A percentile compares a stretch with the other conserved stretches of the same genome.
phyloP scores from a whole-genome alignment of 2,888 invertebrate species.

The Trissonchulus sp. region DNA sequence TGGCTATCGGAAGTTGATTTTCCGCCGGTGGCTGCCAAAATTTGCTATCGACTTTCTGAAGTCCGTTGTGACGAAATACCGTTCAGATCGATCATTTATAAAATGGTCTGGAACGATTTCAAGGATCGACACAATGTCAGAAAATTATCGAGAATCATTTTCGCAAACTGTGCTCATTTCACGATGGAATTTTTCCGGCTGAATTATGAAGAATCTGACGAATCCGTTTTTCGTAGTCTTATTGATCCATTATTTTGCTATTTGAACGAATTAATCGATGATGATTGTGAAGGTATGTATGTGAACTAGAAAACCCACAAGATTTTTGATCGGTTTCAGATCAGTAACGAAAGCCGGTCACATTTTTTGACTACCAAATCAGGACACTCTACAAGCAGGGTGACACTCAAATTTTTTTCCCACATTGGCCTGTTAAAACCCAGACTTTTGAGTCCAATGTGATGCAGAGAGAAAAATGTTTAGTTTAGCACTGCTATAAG shows the following conservation, averaged over 20 bases:
- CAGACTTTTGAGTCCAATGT: no score
- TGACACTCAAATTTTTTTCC: no score
- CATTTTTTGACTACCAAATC: no score
- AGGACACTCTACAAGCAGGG: no score
- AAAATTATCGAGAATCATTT: constrained; percentile 19
- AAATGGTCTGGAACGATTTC: constrained; percentile 26
- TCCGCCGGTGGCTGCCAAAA: constrained; percentile 28
- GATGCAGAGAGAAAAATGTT: no score
- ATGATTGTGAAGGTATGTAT: constrained; percentile 22
- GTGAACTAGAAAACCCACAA: no score
- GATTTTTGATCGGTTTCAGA: no score
- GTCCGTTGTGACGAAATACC: not conserved
- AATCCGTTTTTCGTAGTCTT: constrained; percentile 6
- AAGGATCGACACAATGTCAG: constrained; percentile 24
- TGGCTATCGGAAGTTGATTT: constrained; percentile 28
- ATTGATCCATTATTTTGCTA: constrained; percentile 25
- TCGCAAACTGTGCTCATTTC: constrained; percentile 26
- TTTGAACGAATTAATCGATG: constrained; percentile 42
- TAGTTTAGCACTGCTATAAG: no score
- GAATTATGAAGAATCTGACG: constrained; percentile 8
- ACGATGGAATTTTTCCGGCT: constrained; percentile 29
- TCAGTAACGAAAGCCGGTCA: no score
- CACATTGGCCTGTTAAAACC: no score
- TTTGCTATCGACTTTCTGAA: constrained; percentile 21
- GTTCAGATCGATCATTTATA: constrained; percentile 15